Conservation (phyloP, 2,113 vertebrate genomes). For the Etia nguti region DNA sequence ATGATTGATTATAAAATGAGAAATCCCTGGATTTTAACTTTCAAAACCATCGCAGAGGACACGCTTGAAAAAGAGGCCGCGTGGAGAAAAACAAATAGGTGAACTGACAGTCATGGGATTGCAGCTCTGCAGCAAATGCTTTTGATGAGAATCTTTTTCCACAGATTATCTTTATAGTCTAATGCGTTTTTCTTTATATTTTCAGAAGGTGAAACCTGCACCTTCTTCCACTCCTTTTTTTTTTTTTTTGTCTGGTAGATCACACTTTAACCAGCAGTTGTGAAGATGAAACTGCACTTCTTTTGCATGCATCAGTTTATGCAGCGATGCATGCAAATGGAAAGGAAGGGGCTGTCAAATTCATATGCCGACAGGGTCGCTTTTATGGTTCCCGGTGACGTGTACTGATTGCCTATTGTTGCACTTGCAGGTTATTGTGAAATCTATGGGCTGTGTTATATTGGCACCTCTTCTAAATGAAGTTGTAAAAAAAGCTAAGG, state of each 20-base stretch:
- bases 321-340: neutral
- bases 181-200: neutral
- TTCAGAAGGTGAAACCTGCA: neutral
- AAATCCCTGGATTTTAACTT: neutral
- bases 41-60: neutral
- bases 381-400: neutral
- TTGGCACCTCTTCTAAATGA: conserved; percentile 76
- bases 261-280: neutral
- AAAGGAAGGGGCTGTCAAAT: neutral
- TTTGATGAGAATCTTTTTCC: neutral
- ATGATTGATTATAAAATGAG: conserved; percentile 16
- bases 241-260: neutral
- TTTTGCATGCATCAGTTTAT: neutral
- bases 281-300: neutral
- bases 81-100: neutral
- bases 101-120: neutral
- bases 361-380: neutral
- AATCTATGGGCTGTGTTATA: conserved; percentile 85
- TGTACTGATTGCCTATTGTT: neutral
- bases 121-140: neutral
- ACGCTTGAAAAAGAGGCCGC: neutral
- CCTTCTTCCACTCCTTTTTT: neutral
- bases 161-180: neutral
- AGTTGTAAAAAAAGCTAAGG: conserved; percentile 21
- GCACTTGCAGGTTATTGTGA: conserved; percentile 76